Percentiles rank a stretch among this genome's conserved stretches.
These are phyloP conservation scores for Falco cherrug DNA, from an alignment of 2,797 vertebrate genomes.

Conservation along the genomic window DNA sequence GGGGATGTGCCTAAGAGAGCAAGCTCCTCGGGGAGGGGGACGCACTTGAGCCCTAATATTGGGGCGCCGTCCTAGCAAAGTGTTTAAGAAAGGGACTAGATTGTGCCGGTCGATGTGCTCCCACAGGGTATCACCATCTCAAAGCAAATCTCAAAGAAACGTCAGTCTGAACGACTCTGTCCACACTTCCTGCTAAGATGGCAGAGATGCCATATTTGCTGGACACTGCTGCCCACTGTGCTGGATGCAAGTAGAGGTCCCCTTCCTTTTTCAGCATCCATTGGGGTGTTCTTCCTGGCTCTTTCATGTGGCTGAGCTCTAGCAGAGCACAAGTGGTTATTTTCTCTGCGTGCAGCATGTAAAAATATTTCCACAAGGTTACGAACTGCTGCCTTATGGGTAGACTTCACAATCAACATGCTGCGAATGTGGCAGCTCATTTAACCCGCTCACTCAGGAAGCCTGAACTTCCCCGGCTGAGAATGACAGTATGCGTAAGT, in stretches of 20 bases:
- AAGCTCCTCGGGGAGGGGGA: not conserved
- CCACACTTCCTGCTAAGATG: not conserved
- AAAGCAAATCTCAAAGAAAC: not conserved
- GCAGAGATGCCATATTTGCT: not conserved
- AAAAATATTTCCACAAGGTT: conserved; percentile 63
- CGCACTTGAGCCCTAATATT: not conserved
- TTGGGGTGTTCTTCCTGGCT: not conserved
- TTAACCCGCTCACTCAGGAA: conserved; percentile 15
- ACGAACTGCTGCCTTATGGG: conserved; percentile 41
- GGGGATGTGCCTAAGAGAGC: not conserved
- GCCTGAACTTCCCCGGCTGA: not conserved
- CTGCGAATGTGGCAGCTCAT: conserved; percentile 15
- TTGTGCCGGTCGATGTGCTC: not conserved
- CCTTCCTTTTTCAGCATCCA: not conserved
- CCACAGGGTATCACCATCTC: not conserved
- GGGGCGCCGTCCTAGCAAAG: not conserved
- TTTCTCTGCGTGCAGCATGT: conserved; percentile 18
- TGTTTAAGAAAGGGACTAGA: not conserved
- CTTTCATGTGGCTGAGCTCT: conserved; percentile 40
- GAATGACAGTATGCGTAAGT: not conserved
- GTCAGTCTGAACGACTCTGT: not conserved
- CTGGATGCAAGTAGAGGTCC: not conserved
- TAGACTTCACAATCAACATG: conserved; percentile 9
- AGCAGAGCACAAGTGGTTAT: conserved; percentile 41
- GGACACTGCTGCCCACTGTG: not conserved